A percentile compares a stretch with the other conserved stretches of the same genome.
These are phyloP conservation scores for Protonemura montana DNA, from an alignment of 2,888 invertebrate species.

Conservation along the genomic window DNA sequence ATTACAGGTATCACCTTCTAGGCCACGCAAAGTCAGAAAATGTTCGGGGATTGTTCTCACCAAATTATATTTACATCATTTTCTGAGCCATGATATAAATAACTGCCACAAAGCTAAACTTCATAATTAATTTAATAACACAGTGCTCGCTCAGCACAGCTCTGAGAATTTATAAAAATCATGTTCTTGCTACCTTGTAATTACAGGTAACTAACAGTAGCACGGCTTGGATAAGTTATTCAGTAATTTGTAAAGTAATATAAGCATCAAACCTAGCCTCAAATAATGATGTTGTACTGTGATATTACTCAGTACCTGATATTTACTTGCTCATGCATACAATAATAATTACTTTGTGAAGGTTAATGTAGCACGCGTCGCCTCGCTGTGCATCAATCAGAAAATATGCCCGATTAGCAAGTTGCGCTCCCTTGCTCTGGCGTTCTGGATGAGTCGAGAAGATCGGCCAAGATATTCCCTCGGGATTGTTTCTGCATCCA, in stretches of 20 bases:
- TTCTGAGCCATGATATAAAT: too few species aligned
- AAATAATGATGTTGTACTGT: neutral
- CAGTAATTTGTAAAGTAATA: neutral
- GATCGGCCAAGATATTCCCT: too few species aligned
- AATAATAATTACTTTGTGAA: neutral
- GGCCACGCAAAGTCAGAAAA: too few species aligned
- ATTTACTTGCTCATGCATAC: neutral
- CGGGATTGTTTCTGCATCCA: neutral
- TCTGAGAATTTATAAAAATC: too few species aligned
- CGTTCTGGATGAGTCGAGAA: too few species aligned
- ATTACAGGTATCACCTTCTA: too few species aligned
- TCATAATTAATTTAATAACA: too few species aligned
- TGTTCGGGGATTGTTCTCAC: too few species aligned
- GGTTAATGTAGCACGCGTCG: neutral
- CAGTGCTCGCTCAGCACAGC: too few species aligned
- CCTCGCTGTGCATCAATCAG: neutral
- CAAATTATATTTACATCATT: too few species aligned
- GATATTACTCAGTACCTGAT: neutral
- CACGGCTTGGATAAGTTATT: neutral
- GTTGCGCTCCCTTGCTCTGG: neutral
- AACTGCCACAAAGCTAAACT: too few species aligned
- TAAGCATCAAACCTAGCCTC: neutral
- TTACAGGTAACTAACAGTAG: neutral
- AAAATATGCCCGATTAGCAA: neutral
- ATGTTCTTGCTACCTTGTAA: too few species aligned